Base-by-base conservation (phyloP, 2,888 invertebrate species). In the Melolontha melolontha region DNA sequence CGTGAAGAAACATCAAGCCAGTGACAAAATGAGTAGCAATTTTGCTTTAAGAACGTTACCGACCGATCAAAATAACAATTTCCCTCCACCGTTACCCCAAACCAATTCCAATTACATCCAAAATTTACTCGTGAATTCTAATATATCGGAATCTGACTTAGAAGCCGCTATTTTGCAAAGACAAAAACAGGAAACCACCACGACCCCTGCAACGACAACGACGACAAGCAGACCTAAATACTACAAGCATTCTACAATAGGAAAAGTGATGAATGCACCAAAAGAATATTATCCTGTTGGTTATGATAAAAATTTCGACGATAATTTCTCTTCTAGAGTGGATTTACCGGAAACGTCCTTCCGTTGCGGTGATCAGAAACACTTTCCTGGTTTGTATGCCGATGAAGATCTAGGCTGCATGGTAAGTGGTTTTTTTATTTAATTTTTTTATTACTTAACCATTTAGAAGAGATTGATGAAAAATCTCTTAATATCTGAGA, bases 371-470 rank as follows among this genome's bases (percentile, higher is more conserved):
- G 92, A 94, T 77, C 95, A 95, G 80, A 94, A 94, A 78, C 94
- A 95, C 82, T 95, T 95, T 79, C 95, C 95, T 0, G 95, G 95
- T 42, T 84, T 95, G 10, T 95, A 95, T 75, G 95, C 93, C 0
- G 95, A 95, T 76, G 93, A 94, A 77, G 92, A 92, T 83, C 86
- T 95, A 41, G 95, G 94, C 16, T 95, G 95, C 83, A 95, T 95
- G 95, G 95, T 95, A 80, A 88, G 87, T 77, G 50, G 62, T 59
- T 54, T 57, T 63, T 67, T 57, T 41, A n/a, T n/a, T n/a, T n/a
- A n/a, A n/a, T n/a, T 17, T 34, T 42, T 22, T 12, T 34, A 29
- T 14, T 55, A 55, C 11, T 29, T 29, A n/a, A n/a, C n/a, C n/a
- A n/a, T n/a, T n/a, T n/a, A n/a, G n/a, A n/a, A n/a, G n/a, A n/a